Percentiles rank a stretch among this genome's conserved stretches.
phyloP scores from a whole-genome alignment of 2,797 vertebrate genomes.

The Loriculus beryllinus region DNA sequence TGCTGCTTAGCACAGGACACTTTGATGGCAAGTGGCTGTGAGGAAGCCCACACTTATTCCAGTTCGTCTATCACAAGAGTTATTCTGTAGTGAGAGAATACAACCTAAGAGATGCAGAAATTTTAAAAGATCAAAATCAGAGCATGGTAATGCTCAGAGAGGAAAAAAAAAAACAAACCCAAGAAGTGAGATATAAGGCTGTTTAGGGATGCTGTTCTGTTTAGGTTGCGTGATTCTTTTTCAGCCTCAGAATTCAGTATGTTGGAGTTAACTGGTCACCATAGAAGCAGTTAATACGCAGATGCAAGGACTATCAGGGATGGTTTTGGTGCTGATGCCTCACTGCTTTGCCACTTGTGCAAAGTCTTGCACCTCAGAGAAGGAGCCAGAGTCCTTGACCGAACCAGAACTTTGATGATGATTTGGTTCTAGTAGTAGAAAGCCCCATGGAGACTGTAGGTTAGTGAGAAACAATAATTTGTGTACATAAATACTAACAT shows the following conservation, averaged over 20 bases:
- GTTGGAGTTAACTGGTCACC: not conserved
- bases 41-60: constrained; percentile 61
- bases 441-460: not conserved
- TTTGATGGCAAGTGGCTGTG: constrained; percentile 68
- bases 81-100: constrained; percentile 60
- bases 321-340: not conserved
- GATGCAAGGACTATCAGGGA: not conserved
- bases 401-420: not conserved
- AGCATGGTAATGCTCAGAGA: not conserved
- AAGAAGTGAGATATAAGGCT: not conserved
- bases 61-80: constrained; percentile 53
- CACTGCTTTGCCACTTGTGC: not conserved
- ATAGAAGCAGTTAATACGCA: not conserved
- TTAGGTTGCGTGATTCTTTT: not conserved
- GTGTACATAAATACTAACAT: not conserved
- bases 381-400: not conserved
- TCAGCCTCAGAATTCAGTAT: not conserved
- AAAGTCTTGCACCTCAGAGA: not conserved
- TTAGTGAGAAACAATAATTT: not conserved
- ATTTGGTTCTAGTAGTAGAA: not conserved
- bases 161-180: not conserved
- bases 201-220: not conserved
- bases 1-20: constrained; percentile 31
- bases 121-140: constrained; percentile 26
- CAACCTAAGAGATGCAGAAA: constrained; percentile 58